Evolutionary conservation across 2,797 vertebrate genomes (phyloP), one percentile per base, ranked within the genome.

Genomic region (Intellagama lesueurii): DNA sequence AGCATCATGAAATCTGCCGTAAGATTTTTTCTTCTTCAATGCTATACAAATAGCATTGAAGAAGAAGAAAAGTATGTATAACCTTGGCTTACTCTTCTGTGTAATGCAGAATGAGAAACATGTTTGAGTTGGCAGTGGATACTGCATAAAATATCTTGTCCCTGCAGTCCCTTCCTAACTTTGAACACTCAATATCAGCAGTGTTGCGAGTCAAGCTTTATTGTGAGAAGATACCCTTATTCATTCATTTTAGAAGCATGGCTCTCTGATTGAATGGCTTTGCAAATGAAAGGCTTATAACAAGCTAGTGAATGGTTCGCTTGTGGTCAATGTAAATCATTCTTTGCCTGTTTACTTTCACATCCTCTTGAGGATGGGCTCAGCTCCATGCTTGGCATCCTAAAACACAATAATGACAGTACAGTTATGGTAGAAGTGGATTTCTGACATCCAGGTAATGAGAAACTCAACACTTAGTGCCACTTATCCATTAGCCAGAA

Each of bases 241-340:
- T 76, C 14, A 28, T 94, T 93, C 72, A 75, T 88, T 95, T 95
- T 78, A 85, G 56, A 90, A 73, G 76, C 87, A 90, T 83, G 93
- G 87, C 92, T 93, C n/a, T 30, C 28, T 85, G 86, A 89, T 84
- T 89, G 79, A 95, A 93, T n/a, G 87, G 49, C 72, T 89, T 96
- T 90, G 90, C 68, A 94, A 95, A 94, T 83, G 0, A 93, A 90
- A 89, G 91, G 30, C 84, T 91, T 93, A 90, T 66, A 91, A n/a
- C 80, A 70, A 91, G 89, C 0, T 26, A 26, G 84, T 89, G 87
- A 95, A 93, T 90, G 85, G 78, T 86, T 40, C 75, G 44, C 91
- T 93, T 93, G 82, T 89, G 85, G 72, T 85, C 87, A 60, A 90
- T 92, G 28, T 91, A 93, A 93, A 93, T 92, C 81, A 84, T 94